Evolutionary conservation across 2,113 vertebrate genomes (phyloP), one percentile per base, ranked within the genome.

Genomic region (Rhinichthys klamathensis): DNA sequence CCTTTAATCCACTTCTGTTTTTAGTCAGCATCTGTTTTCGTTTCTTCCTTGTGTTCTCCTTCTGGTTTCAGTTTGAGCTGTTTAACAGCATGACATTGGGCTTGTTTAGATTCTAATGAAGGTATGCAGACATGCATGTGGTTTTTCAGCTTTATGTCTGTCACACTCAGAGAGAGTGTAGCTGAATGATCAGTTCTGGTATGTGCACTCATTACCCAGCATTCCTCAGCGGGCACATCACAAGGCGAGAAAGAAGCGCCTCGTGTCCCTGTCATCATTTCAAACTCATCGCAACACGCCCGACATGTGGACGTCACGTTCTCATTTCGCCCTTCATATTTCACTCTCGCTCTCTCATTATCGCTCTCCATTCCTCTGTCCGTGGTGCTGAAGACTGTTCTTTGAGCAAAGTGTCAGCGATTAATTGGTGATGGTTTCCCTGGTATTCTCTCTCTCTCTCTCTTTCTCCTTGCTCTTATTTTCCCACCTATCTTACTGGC

Each of bases 351-450:
- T 27, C 46, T 49, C 61, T 81, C 61, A 81, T 32, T n/a, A 72
- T 27, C 32, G 8, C 12, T 56, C 25, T 16, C 8, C 21, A 1
- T 35, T 70, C 23, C 65, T 51, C 49, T 82, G 65, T 82, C 80
- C 80, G 25, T 82, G 80, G 80, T 82, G 63, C 80, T 82, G 80
- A 82, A 82, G 46, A 15, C 7, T 41, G 49, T 51, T 32, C 46
- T 63, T 51, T 81, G 60, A 61, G 35, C 3, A 9, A 69, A 82
- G 23, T 56, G 30, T 54, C 49, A 38, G 7, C 1, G 18, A 25
- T 70, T 72, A 82, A 72, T 41, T 72, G 67, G 80, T 4, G 49
- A 58, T 21, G 25, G 80, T 58, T 61, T 56, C 67, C 27, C 13
- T 30, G 61, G 25, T 41, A 41, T 41, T 44, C 49, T 35, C 41